Conservation (phyloP, 2,888 invertebrate species). For the Kuschelorhynchus macadamiae region DNA sequence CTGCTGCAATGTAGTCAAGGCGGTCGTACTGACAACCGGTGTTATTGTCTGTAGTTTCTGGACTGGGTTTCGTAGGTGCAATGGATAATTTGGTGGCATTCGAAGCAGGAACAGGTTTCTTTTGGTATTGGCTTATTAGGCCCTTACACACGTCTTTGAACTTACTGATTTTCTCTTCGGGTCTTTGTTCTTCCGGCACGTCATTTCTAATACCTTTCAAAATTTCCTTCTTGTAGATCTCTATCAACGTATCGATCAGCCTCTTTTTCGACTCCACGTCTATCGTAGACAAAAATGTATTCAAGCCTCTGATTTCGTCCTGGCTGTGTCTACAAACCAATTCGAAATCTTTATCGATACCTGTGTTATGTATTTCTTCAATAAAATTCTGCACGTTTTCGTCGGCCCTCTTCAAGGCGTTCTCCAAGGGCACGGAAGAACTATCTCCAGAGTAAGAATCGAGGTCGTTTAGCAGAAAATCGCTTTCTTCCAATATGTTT, state of each 20-base stretch:
- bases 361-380: not conserved
- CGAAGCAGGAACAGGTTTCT: not conserved
- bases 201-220: constrained; percentile 4
- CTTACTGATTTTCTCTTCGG: constrained; percentile 8
- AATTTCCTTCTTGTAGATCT: constrained; percentile 24
- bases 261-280: constrained; percentile 17
- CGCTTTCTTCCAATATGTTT: constrained; percentile 35
- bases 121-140: constrained; percentile 4
- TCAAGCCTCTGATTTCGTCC: constrained; percentile 25
- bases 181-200: not conserved
- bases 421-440: not conserved
- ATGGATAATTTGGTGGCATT: no score
- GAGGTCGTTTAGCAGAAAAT: constrained; percentile 10
- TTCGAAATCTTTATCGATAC: not conserved
- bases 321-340: constrained; percentile 16
- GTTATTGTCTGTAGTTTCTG: no score
- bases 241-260: constrained; percentile 28
- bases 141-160: constrained; percentile 16
- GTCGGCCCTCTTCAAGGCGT: constrained; percentile 21
- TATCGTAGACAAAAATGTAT: constrained; percentile 6
- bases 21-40: no score
- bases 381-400: constrained; percentile 27
- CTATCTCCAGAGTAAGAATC: not conserved
- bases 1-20: no score
- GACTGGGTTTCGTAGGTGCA: no score